Base-by-base conservation (phyloP, 2,888 invertebrate genomes). In the Beris morrisii region DNA sequence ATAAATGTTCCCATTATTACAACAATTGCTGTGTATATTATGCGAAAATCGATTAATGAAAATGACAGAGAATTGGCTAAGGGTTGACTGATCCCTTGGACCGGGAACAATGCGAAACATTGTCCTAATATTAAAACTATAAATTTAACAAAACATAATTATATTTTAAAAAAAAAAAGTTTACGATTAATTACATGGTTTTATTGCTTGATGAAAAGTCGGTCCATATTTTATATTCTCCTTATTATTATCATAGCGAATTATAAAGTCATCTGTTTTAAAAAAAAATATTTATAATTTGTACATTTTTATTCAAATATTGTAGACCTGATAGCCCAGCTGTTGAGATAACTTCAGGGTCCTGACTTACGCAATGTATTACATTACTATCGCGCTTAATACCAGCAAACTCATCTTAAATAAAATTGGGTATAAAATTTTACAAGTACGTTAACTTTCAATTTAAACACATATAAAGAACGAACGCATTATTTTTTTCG, bases 31-130 rank as follows among this genome's bases (percentile, higher is more conserved):
- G 70, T 44, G 13, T 71, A 69, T 2, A 67, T 15, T 3, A 46
- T 65, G 4, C 69, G 65, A 55, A 66, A 13, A 50, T 70, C 65
- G 22, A 7, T 54, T 15, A 67, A 31, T 44, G 64, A 71, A 72
- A 74, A 82, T 80, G 74, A 78, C 32, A 83, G 75, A 43, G 76
- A 71, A 4, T 76, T 74, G 1, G 81, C 75, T 52, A 80, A 78
- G 1, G 75, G 70, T 2, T 75, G 75, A 38, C 71, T 75, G 5
- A 82, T 72, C 0, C 83, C 83, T 59, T 74, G 73, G 1, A 83
- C 76, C 1, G 84, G 84, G 69, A 83, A 74, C 52, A 83, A 72
- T 30, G 79, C 81, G 64, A 83, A 82, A 52, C 77, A 78, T 70
- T 83, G 82, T 0, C 81, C 82, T 58, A 83, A 69, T 38, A 78